Evolutionary conservation across 1,140 invertebrate species (phyloP).

Genomic region (Aradophagus sp.): DNA sequence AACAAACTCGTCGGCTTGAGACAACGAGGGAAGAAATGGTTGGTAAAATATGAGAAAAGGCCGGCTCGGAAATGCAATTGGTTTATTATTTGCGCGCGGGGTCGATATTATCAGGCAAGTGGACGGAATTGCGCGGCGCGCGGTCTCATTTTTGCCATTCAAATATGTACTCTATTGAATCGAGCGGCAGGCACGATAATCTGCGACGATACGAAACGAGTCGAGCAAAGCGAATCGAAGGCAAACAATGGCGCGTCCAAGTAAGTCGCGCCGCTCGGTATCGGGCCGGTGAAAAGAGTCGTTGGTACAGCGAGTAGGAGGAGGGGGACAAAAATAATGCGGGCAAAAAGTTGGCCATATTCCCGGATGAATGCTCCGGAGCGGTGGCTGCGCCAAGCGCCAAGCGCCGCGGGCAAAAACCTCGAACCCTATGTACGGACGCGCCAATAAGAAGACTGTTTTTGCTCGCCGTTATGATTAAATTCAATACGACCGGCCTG

Average conservation of each 20-base stretch:
- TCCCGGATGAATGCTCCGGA: constrained; percentile 40
- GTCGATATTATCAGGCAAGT: constrained; percentile 26
- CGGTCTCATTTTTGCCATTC: constrained; percentile 43
- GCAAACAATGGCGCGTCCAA: constrained; percentile 48
- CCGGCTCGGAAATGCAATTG: too few relatives aligned
- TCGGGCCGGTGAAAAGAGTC: constrained; percentile 33
- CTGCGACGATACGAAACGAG: constrained; percentile 49
- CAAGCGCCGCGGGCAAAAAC: constrained; percentile 43
- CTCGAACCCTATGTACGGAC: constrained; percentile 34
- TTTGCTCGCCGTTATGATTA: constrained; percentile 49
- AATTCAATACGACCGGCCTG: constrained; percentile 31
- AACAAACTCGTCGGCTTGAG: too few relatives aligned
- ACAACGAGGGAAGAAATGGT: too few relatives aligned
- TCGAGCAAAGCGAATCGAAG: constrained; percentile 50
- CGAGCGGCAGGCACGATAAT: constrained; percentile 49
- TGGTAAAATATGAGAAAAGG: too few relatives aligned
- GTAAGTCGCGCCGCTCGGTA: constrained; percentile 52
- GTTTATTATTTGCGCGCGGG: too few relatives aligned
- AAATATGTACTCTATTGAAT: constrained; percentile 55
- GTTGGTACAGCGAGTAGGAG: constrained; percentile 15
- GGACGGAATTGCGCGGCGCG: constrained; percentile 34
- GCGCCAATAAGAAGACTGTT: constrained; percentile 44
- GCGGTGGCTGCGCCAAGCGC: constrained; percentile 39
- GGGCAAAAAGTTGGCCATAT: constrained; percentile 33
- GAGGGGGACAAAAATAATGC: constrained; percentile 5